phyloP scores from a whole-genome alignment of 2,797 vertebrate genomes.

The Apogon talboti region DNA sequence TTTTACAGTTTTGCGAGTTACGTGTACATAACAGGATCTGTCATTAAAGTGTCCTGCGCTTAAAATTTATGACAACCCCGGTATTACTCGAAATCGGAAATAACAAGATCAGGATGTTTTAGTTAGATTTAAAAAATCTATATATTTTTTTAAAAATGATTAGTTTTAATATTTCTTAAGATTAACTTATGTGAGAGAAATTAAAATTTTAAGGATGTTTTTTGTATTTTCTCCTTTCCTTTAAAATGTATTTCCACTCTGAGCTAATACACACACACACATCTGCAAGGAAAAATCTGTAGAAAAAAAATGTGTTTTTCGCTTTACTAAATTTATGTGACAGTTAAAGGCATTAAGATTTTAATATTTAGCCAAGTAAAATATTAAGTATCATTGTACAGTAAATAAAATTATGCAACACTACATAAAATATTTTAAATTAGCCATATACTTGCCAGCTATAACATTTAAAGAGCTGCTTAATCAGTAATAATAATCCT shows the following conservation, averaged over 20 bases:
- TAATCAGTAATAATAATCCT: slow-evolving; percentile 35
- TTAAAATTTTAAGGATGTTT: too few species aligned
- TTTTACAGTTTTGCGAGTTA: not conserved
- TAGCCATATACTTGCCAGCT: slow-evolving; percentile 22
- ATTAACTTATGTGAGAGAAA: too few species aligned
- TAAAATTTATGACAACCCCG: not conserved
- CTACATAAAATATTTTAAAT: slow-evolving; percentile 41
- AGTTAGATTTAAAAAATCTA: too few species aligned
- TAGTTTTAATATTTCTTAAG: too few species aligned
- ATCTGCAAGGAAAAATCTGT: not conserved
- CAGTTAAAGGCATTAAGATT: slow-evolving; percentile 39
- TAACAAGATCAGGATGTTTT: too few species aligned
- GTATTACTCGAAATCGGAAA: not conserved
- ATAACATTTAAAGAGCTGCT: slow-evolving; percentile 41
- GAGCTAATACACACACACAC: not conserved
- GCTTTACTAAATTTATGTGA: slow-evolving; percentile 36
- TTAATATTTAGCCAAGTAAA: slow-evolving; percentile 39
- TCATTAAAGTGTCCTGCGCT: not conserved
- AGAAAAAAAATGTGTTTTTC: not conserved
- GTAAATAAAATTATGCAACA: slow-evolving; percentile 45
- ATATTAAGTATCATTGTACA: slow-evolving; percentile 37
- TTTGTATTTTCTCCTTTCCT: too few species aligned
- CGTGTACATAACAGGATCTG: not conserved
- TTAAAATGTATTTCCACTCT: not conserved
- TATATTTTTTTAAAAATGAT: too few species aligned